phyloP scores from a whole-genome alignment of 1,140 invertebrate species.

The Eciton burchellii region DNA sequence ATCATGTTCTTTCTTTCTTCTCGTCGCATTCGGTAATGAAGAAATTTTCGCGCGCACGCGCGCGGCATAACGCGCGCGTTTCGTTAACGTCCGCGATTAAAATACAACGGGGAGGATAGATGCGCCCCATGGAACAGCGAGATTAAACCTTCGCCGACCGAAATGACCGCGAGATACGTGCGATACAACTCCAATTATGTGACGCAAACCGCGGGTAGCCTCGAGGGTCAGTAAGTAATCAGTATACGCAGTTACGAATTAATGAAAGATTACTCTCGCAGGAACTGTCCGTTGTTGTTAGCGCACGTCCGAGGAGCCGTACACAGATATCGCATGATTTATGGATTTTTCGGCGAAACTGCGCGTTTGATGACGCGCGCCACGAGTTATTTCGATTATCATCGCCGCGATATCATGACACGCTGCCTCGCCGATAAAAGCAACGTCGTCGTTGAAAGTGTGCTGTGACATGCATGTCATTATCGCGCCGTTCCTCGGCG shows the following conservation, averaged over 20 bases:
- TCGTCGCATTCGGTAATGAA: not conserved
- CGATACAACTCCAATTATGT: slow-evolving; percentile 56
- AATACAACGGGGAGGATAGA: not conserved
- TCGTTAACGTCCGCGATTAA: slow-evolving; percentile 6
- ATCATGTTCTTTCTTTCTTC: no score
- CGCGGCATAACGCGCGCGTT: not conserved
- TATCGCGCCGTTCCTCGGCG: slow-evolving; percentile 30
- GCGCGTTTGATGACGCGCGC: slow-evolving; percentile 16
- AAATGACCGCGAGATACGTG: slow-evolving; percentile 37
- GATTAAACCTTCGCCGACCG: slow-evolving; percentile 23
- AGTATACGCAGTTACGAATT: slow-evolving; percentile 51
- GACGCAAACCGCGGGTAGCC: slow-evolving; percentile 41
- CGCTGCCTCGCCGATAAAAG: not conserved
- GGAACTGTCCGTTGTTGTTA: slow-evolving; percentile 37
- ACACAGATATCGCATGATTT: slow-evolving; percentile 30
- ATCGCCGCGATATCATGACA: not conserved
- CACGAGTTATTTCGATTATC: slow-evolving; percentile 27
- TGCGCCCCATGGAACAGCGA: not conserved
- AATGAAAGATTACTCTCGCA: slow-evolving; percentile 57
- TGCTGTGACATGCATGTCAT: slow-evolving; percentile 43
- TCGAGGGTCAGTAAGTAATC: slow-evolving; percentile 54
- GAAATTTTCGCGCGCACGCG: not conserved
- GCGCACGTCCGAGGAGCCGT: not conserved
- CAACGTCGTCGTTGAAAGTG: slow-evolving; percentile 26
- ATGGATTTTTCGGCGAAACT: slow-evolving; percentile 14